These are phyloP conservation scores for Sparus aurata DNA, from an alignment of 2,797 vertebrate species.

Conservation along the genomic window DNA sequence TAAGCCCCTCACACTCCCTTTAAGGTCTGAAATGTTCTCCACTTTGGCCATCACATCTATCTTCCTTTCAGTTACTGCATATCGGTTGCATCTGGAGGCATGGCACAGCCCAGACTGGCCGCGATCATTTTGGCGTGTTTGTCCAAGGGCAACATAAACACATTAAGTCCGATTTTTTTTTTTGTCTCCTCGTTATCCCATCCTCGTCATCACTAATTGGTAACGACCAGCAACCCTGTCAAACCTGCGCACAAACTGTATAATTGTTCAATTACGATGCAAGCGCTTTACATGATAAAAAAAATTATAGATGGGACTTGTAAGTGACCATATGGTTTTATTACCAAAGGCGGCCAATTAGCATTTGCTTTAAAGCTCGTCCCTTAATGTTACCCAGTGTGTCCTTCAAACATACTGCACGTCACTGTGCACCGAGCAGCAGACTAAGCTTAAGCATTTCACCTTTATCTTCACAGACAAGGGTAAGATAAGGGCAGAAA, in stretches of 20 bases:
- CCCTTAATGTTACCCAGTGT: constrained; percentile 3
- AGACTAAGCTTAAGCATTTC: constrained; percentile 12
- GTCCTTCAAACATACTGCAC: constrained; percentile 32
- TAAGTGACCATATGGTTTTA: constrained; percentile 42
- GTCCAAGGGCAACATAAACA: background rate
- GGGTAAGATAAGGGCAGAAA: constrained; percentile 57
- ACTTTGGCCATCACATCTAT: constrained; percentile 10
- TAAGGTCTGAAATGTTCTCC: constrained; percentile 28
- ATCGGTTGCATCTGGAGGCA: background rate
- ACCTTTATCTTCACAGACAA: constrained; percentile 62
- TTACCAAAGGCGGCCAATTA: constrained; percentile 45
- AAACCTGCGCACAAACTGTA: background rate
- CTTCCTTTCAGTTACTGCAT: background rate
- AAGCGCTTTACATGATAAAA: background rate
- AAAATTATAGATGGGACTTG: constrained; percentile 3
- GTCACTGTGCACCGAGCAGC: constrained; percentile 19
- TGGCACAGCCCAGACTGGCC: background rate
- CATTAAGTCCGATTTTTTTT: background rate
- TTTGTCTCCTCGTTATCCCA: background rate
- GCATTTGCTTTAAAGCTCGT: constrained; percentile 40
- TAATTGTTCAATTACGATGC: background rate
- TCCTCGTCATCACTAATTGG: background rate
- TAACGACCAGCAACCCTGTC: background rate
- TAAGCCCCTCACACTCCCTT: constrained; percentile 32
- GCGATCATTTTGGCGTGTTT: background rate